These are phyloP conservation scores for Meliscaeva auricollis DNA, from an alignment of 2,888 invertebrate species.

Conservation along the genomic window DNA sequence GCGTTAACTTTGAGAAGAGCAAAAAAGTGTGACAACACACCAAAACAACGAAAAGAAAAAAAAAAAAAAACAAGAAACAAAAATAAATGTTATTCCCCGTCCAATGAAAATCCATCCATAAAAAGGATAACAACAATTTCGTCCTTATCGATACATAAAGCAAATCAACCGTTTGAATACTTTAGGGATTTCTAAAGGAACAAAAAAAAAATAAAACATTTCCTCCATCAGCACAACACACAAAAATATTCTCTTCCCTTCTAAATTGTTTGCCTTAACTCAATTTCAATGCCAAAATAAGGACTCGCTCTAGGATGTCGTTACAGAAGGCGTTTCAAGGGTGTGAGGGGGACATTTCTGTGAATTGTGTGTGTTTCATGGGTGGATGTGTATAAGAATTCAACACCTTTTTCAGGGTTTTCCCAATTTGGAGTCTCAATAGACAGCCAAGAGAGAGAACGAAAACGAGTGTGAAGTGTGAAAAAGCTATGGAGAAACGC, in stretches of 20 bases:
- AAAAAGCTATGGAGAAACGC: conserved; percentile 51
- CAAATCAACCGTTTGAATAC: conserved; percentile 72
- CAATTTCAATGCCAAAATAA: conserved; percentile 57
- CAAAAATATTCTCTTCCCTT: background rate
- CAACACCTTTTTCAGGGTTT: conserved; percentile 50
- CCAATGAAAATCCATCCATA: conserved; percentile 31
- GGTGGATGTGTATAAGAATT: background rate
- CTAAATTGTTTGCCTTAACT: conserved; percentile 55
- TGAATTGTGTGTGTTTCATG: conserved; percentile 1
- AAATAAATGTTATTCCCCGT: conserved; percentile 39
- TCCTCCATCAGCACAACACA: conserved; percentile 9
- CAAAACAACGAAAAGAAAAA: too few species aligned
- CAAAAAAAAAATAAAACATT: conserved; percentile 2
- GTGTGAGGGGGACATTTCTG: conserved; percentile 5
- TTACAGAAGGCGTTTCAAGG: background rate
- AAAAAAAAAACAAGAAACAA: conserved; percentile 9
- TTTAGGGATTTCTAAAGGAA: conserved; percentile 61
- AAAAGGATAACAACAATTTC: conserved; percentile 61
- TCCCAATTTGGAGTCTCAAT: conserved; percentile 29
- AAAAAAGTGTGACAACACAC: conserved; percentile 32
- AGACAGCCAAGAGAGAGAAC: conserved; percentile 22
- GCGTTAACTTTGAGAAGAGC: conserved; percentile 5
- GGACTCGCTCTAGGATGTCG: background rate
- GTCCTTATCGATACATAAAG: conserved; percentile 58
- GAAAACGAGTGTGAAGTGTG: conserved; percentile 10